phyloP scores from a whole-genome alignment of 1,140 invertebrate genomes.

The Drosophila tsacasi region DNA sequence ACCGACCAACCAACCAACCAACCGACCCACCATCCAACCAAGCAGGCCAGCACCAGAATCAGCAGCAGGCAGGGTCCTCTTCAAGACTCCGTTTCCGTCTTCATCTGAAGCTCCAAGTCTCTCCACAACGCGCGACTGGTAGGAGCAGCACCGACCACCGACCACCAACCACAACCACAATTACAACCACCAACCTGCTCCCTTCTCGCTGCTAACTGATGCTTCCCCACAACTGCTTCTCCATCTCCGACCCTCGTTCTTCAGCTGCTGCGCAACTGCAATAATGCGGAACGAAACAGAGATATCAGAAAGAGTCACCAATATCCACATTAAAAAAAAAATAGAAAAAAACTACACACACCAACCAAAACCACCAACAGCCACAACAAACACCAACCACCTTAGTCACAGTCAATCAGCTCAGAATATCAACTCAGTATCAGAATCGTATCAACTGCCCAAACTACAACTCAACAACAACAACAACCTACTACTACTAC shows the following conservation, averaged over 20 bases:
- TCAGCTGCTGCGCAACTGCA: constrained; percentile 45
- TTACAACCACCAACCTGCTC: constrained; percentile 32
- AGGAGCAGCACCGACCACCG: constrained; percentile 28
- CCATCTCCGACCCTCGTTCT: constrained; percentile 45
- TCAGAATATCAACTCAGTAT: constrained; percentile 34
- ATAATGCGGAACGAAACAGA: constrained; percentile 16
- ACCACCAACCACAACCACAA: constrained; percentile 43
- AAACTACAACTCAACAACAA: constrained; percentile 39
- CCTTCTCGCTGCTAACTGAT: constrained; percentile 51
- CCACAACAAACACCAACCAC: constrained; percentile 46
- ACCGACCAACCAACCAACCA: constrained; percentile 33
- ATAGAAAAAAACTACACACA: constrained; percentile 20
- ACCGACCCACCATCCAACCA: constrained; percentile 34
- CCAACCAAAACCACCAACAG: constrained; percentile 32
- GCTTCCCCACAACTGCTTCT: constrained; percentile 60
- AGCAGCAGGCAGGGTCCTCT: constrained; percentile 38
- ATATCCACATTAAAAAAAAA: constrained; percentile 21
- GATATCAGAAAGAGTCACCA: constrained; percentile 38
- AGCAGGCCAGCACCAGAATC: constrained; percentile 38
- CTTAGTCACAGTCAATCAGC: constrained; percentile 49
- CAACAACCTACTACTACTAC: constrained; percentile 32
- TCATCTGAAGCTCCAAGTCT: constrained; percentile 22
- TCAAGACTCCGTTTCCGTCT: constrained; percentile 40
- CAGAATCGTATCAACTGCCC: constrained; percentile 45
- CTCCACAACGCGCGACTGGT: constrained; percentile 31